Base-by-base conservation (phyloP, 2,888 invertebrate species). In the Acronicta leporina region DNA sequence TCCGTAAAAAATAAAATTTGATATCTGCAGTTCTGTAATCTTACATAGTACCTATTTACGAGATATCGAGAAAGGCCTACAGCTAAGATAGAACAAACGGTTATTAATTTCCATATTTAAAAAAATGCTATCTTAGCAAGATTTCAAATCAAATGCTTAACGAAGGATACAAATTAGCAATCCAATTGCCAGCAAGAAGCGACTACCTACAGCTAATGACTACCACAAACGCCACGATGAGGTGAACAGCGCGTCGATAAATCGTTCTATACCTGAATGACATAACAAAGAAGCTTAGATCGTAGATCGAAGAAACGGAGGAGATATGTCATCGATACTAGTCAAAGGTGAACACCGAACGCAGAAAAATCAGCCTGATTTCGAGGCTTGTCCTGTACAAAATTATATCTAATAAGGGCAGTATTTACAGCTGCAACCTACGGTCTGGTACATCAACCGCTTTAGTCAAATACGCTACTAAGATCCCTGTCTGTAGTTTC, bases 181-280 rank as follows among this genome's bases (percentile, higher is more conserved):
- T 62, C 45, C 46, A 51, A 45, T 60, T 59, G 27, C 49, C 20
- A 51, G 50, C 45, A 55, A 61, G 72, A 56, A 72, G 41, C 53
- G n/a, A 73, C 56, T 44, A 44, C 51, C 46, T 65, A 42, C 54
- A 50, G 74, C 68, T 71, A 78, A 80, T 75, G 73, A 73, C 73
- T 75, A 58, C 68, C 55, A 76, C 75, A 80, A 73, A 73, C 62
- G 50, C 62, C 62, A 56, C 62, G 55, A 62, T 69, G 68, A 73
- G 62, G 68, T 73, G 62, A 80, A 78, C 75, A 73, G 73, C 59
- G 58, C 50, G 64, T 73, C 81, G 79, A 88, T 89, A 89, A 89
- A 88, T 89, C 82, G 68, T 80, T 74, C 71, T 69, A 63, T 73
- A 80, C 67, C 75, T 78, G 81, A 79, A 82, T 86, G 89, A 85